These are phyloP conservation scores for Lutraria rhynchaena DNA, from an alignment of 1,140 invertebrate genomes.

Conservation along the genomic window DNA sequence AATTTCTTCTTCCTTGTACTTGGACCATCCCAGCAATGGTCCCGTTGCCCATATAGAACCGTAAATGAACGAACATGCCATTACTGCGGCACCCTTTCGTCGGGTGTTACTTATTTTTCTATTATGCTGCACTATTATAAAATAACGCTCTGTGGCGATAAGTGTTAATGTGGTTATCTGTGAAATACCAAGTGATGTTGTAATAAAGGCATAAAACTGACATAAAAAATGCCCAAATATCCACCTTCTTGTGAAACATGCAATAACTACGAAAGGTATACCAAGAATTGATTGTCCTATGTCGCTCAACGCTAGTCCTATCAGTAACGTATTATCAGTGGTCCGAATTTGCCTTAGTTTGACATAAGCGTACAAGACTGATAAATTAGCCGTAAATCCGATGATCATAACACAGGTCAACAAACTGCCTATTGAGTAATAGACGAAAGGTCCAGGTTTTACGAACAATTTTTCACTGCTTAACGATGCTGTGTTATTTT, in stretches of 20 bases:
- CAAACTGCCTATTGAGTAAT: constrained; percentile 23
- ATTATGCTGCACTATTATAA: constrained; percentile 9
- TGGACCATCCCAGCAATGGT: constrained; percentile 41
- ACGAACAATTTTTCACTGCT: no score
- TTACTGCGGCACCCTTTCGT: not conserved
- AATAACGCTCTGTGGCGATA: constrained; percentile 30
- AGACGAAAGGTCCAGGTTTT: not conserved
- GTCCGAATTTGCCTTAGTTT: constrained; percentile 9
- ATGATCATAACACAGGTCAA: not conserved
- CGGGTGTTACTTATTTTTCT: not conserved
- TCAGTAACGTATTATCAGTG: constrained; percentile 22
- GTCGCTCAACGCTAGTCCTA: constrained; percentile 22
- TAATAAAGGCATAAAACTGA: constrained; percentile 21
- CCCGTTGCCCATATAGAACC: constrained; percentile 17
- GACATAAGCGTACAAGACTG: not conserved
- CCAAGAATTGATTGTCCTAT: constrained; percentile 6
- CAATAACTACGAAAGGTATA: constrained; percentile 23
- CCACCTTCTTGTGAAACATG: constrained; percentile 9
- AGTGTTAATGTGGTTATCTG: constrained; percentile 21
- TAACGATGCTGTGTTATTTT: no score
- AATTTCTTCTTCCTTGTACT: constrained; percentile 24
- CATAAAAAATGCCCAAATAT: constrained; percentile 19
- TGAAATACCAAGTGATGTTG: constrained; percentile 20
- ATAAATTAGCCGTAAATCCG: constrained; percentile 12
- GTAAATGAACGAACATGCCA: not conserved